Evolutionary conservation across 37 sponge, comb jelly and placozoan genomes (phyloP).

Genomic region (Haliclona indistincta): DNA sequence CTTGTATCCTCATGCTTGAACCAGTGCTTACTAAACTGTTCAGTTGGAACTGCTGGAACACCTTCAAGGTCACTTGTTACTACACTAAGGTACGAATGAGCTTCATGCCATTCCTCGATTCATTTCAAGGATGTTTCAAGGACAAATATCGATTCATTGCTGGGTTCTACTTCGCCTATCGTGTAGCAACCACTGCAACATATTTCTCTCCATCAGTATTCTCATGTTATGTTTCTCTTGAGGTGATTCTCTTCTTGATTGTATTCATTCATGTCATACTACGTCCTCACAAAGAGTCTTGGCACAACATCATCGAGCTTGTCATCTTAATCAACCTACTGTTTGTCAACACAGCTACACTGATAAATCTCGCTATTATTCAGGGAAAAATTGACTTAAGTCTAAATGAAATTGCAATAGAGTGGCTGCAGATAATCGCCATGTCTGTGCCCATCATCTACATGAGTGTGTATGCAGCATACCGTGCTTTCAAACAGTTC

Average conservation of each 20-base stretch:
- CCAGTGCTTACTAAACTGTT: background rate
- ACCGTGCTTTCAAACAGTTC: too few species aligned
- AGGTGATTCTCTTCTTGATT: background rate
- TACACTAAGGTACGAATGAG: background rate
- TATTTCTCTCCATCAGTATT: background rate
- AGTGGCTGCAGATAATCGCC: too few species aligned
- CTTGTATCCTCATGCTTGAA: background rate
- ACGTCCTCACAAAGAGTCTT: background rate
- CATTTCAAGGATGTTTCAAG: slow-evolving; percentile 11
- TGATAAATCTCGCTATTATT: background rate
- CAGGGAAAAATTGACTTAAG: too few species aligned
- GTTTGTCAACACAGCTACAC: background rate
- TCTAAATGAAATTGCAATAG: too few species aligned
- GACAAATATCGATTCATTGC: slow-evolving; percentile 4
- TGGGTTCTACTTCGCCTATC: background rate
- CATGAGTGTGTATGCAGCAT: too few species aligned
- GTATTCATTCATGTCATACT: background rate
- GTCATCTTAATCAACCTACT: background rate
- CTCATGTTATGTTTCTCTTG: background rate
- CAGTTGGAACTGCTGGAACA: background rate
- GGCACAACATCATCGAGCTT: background rate
- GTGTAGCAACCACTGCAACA: background rate
- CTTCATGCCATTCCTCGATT: background rate
- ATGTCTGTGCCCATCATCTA: too few species aligned
- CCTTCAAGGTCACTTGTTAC: background rate